These are phyloP conservation scores for Molanna angustata DNA, from an alignment of 2,888 invertebrate species.

Conservation along the genomic window DNA sequence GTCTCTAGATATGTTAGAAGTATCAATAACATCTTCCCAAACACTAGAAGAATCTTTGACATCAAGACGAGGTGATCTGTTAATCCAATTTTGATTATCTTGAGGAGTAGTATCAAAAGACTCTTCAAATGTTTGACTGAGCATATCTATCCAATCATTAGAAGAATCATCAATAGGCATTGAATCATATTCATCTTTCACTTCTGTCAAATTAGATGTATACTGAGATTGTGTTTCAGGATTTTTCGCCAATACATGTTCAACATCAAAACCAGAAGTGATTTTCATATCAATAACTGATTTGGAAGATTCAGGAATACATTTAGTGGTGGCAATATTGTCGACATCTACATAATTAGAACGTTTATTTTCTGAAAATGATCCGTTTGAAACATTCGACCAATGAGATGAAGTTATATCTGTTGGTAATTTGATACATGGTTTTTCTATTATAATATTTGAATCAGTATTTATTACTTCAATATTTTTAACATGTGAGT, in stretches of 20 bases:
- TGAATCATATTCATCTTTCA: no score
- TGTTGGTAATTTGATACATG: slow-evolving; percentile 38
- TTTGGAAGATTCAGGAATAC: no score
- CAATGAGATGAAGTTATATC: slow-evolving; percentile 32
- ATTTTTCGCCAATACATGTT: no score
- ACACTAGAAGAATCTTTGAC: slow-evolving; percentile 22
- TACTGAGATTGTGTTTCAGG: no score
- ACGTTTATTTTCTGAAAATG: no score
- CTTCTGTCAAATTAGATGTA: no score
- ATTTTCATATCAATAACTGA: no score
- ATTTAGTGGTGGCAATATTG: no score
- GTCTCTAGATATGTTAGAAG: neutral
- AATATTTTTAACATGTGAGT: neutral
- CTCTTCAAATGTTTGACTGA: slow-evolving; percentile 16
- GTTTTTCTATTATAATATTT: slow-evolving; percentile 24
- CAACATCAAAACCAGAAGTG: no score
- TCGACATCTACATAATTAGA: no score
- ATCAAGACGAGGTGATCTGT: neutral
- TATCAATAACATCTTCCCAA: slow-evolving; percentile 22
- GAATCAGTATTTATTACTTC: neutral
- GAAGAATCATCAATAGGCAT: slow-evolving; percentile 12
- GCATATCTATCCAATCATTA: slow-evolving; percentile 29
- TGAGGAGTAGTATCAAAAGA: slow-evolving; percentile 15
- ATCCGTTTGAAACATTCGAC: slow-evolving; percentile 39
- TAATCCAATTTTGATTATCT: slow-evolving; percentile 11